Conservation (phyloP, 2,113 vertebrate species). For the Nothobranchius furzeri region DNA sequence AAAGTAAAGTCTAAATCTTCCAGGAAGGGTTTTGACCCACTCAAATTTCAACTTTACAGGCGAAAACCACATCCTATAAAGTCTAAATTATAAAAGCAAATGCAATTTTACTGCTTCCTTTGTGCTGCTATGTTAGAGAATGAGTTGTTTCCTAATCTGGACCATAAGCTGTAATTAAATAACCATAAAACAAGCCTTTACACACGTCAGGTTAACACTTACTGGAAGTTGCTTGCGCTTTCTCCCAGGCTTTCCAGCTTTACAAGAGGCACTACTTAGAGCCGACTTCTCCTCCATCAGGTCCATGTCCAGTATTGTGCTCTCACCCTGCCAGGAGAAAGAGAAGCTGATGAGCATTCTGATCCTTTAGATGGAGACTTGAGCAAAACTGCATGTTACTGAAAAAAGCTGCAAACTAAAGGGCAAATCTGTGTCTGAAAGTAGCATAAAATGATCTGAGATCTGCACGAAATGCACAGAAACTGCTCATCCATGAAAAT, state of each 20-base stretch:
- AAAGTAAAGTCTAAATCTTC: too few species aligned
- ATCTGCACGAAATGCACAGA: slow-evolving; percentile 19
- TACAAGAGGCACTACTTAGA: slow-evolving; percentile 80
- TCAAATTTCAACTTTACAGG: too few species aligned
- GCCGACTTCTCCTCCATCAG: slow-evolving; percentile 84
- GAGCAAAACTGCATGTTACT: too few species aligned
- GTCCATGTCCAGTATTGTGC: slow-evolving; percentile 79
- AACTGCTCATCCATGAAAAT: slow-evolving; percentile 3
- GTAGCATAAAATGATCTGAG: background rate
- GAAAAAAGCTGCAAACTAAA: too few species aligned
- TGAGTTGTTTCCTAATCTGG: background rate
- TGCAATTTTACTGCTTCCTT: background rate
- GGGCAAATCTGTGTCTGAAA: too few species aligned
- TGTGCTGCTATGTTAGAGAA: background rate
- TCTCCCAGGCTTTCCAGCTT: slow-evolving; percentile 85
- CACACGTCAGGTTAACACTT: slow-evolving; percentile 71
- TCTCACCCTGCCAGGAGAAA: slow-evolving; percentile 81
- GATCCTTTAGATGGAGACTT: background rate
- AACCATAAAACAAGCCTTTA: background rate
- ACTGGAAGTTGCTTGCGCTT: slow-evolving; percentile 90
- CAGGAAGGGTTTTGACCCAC: too few species aligned
- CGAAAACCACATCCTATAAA: too few species aligned
- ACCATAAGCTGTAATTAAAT: background rate
- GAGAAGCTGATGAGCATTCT: background rate
- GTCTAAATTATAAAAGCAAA: too few species aligned